Conservation (phyloP, 2,888 invertebrate genomes). For the Tipula helvola region DNA sequence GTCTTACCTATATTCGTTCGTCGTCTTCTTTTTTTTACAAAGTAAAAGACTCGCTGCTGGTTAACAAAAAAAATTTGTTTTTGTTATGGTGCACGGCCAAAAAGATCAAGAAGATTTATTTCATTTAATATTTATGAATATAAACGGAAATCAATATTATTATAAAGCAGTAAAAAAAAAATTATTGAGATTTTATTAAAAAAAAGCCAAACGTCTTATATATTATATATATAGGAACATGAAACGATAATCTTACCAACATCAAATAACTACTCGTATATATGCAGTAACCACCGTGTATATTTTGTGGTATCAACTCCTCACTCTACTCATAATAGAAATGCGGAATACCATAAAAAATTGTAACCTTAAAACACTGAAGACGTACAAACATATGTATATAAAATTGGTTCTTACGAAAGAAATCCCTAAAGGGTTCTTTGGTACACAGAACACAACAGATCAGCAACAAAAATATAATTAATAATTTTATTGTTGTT, state of each 20-base stretch:
- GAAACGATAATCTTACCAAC: background rate
- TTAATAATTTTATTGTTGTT: background rate
- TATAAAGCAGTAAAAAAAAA: background rate
- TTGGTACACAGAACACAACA: background rate
- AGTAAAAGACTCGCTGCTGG: background rate
- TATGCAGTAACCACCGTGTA: background rate
- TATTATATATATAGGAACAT: background rate
- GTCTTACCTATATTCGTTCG: background rate
- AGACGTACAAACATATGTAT: background rate
- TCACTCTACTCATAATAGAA: background rate
- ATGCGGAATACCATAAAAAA: background rate
- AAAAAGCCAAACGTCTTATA: background rate
- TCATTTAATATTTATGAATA: background rate
- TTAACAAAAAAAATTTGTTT: background rate
- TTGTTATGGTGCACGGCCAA: background rate
- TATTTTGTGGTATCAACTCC: background rate
- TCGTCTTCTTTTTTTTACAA: background rate
- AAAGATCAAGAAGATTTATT: background rate
- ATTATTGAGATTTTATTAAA: background rate
- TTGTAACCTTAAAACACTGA: background rate
- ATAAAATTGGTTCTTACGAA: background rate
- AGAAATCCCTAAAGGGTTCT: background rate
- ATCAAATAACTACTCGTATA: background rate
- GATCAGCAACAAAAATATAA: background rate
- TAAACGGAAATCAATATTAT: background rate